Conservation (phyloP, 2,888 invertebrate genomes). For the Xestia xanthographa region DNA sequence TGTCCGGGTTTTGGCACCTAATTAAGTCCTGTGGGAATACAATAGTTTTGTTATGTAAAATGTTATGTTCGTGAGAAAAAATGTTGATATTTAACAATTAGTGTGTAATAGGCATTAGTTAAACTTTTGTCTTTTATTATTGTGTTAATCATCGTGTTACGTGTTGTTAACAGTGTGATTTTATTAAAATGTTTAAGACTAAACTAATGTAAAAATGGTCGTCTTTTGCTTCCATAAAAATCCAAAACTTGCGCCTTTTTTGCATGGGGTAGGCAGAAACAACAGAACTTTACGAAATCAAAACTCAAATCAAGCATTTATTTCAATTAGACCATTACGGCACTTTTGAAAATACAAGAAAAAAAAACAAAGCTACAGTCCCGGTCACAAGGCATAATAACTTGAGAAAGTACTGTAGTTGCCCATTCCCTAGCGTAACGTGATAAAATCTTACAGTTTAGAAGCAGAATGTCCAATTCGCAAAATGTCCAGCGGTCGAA, state of each 20-base stretch:
- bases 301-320: too few species aligned
- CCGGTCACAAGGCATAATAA: too few species aligned
- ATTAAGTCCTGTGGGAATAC: slow-evolving; percentile 86
- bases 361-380: too few species aligned
- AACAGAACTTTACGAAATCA: background rate
- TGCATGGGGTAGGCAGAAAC: background rate
- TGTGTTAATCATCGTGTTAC: slow-evolving; percentile 7
- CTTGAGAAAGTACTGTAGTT: too few species aligned
- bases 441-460: too few species aligned
- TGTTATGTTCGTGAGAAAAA: slow-evolving; percentile 67
- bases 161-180: background rate
- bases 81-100: slow-evolving; percentile 61
- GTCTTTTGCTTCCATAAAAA: background rate
- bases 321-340: too few species aligned
- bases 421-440: too few species aligned
- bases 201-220: background rate
- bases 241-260: background rate
- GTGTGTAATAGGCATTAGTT: slow-evolving; percentile 57
- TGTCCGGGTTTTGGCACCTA: slow-evolving; percentile 87
- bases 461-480: too few species aligned
- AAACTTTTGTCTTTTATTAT: slow-evolving; percentile 34
- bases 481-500: too few species aligned
- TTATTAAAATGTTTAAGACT: background rate
- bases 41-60: slow-evolving; percentile 67
- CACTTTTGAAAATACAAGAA: too few species aligned